Evolutionary conservation across 2,113 vertebrate species (phyloP).

Genomic region (Notarius quadriscutis): DNA sequence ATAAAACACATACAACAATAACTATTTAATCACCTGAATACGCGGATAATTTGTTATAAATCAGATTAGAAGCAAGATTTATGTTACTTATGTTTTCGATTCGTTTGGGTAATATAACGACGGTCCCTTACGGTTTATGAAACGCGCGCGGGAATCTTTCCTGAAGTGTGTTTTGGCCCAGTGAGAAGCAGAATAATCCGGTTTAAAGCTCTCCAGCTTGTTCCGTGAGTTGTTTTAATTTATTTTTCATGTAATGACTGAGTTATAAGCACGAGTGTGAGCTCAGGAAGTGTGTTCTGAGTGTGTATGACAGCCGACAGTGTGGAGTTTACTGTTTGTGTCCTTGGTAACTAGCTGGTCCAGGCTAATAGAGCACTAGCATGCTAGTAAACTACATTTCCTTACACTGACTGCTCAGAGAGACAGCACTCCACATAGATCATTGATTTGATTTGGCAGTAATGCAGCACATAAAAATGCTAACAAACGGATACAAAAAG

Average conservation of each 20-base stretch:
- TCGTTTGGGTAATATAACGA: background rate
- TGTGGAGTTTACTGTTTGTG: background rate
- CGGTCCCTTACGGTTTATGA: constrained; percentile 12
- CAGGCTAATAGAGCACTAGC: background rate
- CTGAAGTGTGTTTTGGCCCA: background rate
- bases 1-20: background rate
- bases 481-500: too few relatives aligned
- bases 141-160: constrained; percentile 60
- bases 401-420: background rate
- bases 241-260: background rate
- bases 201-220: background rate
- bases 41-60: background rate
- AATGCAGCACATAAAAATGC: too few relatives aligned
- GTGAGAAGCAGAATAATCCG: too few relatives aligned
- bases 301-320: background rate
- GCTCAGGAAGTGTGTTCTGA: background rate
- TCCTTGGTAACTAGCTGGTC: too few relatives aligned
- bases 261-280: too few relatives aligned
- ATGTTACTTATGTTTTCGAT: background rate
- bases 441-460: too few relatives aligned
- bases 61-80: background rate
- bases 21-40: too few relatives aligned
- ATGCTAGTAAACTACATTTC: background rate
- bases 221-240: background rate
- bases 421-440: background rate